A percentile compares a stretch with the other conserved stretches of the same genome.
These are phyloP conservation scores for Ceraclea dissimilis DNA, from an alignment of 2,888 invertebrate genomes.

Conservation along the genomic window DNA sequence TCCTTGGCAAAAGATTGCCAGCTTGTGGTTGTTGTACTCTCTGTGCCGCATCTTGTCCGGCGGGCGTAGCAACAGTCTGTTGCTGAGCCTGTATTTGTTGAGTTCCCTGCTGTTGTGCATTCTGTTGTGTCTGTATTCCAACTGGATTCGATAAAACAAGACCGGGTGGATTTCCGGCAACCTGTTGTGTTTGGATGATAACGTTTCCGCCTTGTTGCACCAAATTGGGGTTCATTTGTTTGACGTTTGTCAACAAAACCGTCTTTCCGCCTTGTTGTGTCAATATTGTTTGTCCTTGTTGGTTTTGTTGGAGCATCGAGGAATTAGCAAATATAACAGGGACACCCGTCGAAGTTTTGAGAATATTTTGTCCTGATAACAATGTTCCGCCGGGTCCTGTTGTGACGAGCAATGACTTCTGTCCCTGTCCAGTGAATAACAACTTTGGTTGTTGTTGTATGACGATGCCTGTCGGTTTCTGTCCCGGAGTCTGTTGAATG, in stretches of 20 bases:
- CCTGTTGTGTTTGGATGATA: slow-evolving; percentile 22
- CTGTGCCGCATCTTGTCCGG: slow-evolving; percentile 29
- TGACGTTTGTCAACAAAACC: slow-evolving; percentile 46
- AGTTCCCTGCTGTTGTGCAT: slow-evolving; percentile 10
- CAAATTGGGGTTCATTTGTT: slow-evolving; percentile 29
- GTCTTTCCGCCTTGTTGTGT: slow-evolving; percentile 46
- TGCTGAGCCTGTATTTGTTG: slow-evolving; percentile 8
- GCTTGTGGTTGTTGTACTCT: slow-evolving; percentile 29
- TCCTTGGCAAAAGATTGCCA: slow-evolving; percentile 49
- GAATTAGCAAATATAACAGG: slow-evolving; percentile 32
- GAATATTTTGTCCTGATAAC: slow-evolving; percentile 34
- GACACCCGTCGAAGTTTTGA: slow-evolving; percentile 29
- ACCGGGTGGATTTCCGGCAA: slow-evolving; percentile 30
- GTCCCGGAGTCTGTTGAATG: slow-evolving; percentile 21
- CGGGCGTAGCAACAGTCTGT: slow-evolving; percentile 25
- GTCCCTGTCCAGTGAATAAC: slow-evolving; percentile 38
- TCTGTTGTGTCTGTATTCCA: slow-evolving; percentile 23
- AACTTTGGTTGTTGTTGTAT: slow-evolving; percentile 39
- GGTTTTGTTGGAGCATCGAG: slow-evolving; percentile 17
- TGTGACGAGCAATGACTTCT: slow-evolving; percentile 38
- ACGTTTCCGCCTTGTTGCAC: slow-evolving; percentile 18
- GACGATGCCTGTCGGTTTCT: slow-evolving; percentile 31
- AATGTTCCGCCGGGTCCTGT: slow-evolving; percentile 28
- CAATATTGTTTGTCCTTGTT: slow-evolving; percentile 29
- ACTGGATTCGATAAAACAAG: slow-evolving; percentile 21